Evolutionary conservation across 2,797 vertebrate species (phyloP).

Genomic region (Orestias chungarensis): DNA sequence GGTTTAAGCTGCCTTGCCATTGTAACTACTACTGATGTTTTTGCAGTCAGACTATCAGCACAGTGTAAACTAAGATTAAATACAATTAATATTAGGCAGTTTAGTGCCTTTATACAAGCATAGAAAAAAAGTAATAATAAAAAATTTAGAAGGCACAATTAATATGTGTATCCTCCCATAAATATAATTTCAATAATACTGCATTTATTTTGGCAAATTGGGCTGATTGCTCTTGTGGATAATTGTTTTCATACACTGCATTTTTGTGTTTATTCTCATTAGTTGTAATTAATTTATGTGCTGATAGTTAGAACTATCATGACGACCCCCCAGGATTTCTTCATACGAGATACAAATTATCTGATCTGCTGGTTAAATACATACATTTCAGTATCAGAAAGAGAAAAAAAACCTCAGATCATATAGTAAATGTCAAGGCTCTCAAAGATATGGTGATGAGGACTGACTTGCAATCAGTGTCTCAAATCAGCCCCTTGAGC

Average conservation of each 20-base stretch:
- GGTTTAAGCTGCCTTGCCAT: not conserved
- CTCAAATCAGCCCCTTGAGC: conserved; percentile 3
- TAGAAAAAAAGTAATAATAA: too few relatives aligned
- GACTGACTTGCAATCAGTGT: conserved; percentile 35
- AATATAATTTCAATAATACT: not conserved
- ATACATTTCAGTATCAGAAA: conserved; percentile 8
- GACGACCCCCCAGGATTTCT: conserved; percentile 9
- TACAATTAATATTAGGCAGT: not conserved
- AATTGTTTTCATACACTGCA: not conserved
- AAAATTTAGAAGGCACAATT: not conserved
- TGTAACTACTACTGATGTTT: not conserved
- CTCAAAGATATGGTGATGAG: conserved; percentile 33
- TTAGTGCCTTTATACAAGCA: too few relatives aligned
- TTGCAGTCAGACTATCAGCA: not conserved
- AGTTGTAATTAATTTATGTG: not conserved
- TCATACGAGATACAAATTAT: conserved; percentile 10
- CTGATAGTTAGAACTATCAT: conserved; percentile 19
- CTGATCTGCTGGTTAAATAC: conserved; percentile 23
- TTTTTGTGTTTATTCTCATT: not conserved
- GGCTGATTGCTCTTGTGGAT: not conserved
- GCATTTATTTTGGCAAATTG: not conserved
- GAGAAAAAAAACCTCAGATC: conserved; percentile 8
- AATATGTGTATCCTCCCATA: not conserved
- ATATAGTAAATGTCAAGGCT: conserved; percentile 28
- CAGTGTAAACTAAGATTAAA: not conserved